Evolutionary conservation across 2,797 vertebrate species (phyloP).

Genomic region (Pangasius djambal): DNA sequence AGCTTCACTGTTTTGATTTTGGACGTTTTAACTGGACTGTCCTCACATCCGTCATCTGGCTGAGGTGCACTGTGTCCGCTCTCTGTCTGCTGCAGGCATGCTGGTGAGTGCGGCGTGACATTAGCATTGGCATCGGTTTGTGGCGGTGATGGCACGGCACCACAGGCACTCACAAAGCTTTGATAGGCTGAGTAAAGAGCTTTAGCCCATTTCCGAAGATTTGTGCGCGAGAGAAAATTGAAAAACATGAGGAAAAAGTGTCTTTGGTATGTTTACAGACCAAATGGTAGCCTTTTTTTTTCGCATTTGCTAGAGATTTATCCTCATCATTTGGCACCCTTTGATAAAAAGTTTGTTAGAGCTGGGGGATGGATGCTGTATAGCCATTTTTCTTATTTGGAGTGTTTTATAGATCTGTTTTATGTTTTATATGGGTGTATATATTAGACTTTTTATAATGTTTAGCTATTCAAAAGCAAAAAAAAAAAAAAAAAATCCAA

Average conservation of each 20-base stretch:
- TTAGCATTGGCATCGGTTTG: not conserved
- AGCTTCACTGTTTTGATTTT: constrained; percentile 21
- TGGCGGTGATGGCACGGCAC: not conserved
- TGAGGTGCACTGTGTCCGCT: not conserved
- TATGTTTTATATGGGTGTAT: not conserved
- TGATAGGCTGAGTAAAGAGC: not conserved
- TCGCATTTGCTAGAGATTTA: not conserved
- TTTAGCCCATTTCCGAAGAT: not conserved
- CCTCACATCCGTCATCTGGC: constrained; percentile 24
- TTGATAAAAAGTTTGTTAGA: not conserved
- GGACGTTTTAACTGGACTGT: constrained; percentile 21
- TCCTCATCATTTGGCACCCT: too few relatives aligned
- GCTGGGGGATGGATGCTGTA: too few relatives aligned
- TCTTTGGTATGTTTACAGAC: not conserved
- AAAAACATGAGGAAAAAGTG: not conserved
- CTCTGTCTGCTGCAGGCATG: constrained; percentile 42
- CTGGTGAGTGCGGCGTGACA: constrained; percentile 47
- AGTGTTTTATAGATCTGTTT: not conserved
- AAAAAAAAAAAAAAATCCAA: too few relatives aligned
- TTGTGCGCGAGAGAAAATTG: not conserved
- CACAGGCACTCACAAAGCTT: not conserved
- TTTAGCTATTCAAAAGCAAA: not conserved
- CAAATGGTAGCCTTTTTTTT: not conserved
- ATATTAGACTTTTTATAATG: not conserved
- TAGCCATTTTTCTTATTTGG: not conserved